Base-by-base conservation (phyloP, 2,888 invertebrate species). In the Eurois occulta region DNA sequence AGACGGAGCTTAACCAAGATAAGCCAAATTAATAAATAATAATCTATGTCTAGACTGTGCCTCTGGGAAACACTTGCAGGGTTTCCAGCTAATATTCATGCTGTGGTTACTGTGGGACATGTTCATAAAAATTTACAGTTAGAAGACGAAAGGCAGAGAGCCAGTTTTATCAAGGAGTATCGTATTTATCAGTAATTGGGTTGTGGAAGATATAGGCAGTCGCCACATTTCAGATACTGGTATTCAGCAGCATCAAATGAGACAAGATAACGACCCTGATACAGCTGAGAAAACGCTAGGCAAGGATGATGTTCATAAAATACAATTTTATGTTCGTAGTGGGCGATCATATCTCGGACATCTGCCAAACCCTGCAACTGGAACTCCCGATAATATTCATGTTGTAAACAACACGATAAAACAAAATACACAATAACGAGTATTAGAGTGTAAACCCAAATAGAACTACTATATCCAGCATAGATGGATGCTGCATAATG, bases 341-440 rank as follows among this genome's bases (percentile, higher is more conserved):
- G 41, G 21, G 48, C 64, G 18, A n/a, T 46, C 24, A 52, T 65
- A 83, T 48, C 48, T 70, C 70, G 80, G 60, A 55, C 28, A 66
- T 41, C 41, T 85, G 71, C 67, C 77, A 69, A 75, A 41, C 62
- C 46, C 5, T 62, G 35, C n/a, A 8, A 43, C 43, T 41, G 11
- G n/a, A 46, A 38, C 46, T 24, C 58, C 24, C 38, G 21, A 72
- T 46, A 5, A 77, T 38, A 46, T 65, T 55, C 48, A 55, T 28
- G 55, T 41, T 67, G 72, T 75, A 79, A 84, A 84, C 86, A 84
- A 68, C 48, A 13, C 80, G 35, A 73, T 75, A 68, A 78, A 70
- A 48, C 41, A 16, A 46, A 41, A 79, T 38, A 46, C 46, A 46
- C 28, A 83, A 69, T 48, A 85, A 71, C 70, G 68, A 74, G 46